Percentiles rank a stretch among this genome's conserved stretches.
Evolutionary conservation across 1,140 invertebrate species (phyloP).

Genomic region (Anastrepha ludens): DNA sequence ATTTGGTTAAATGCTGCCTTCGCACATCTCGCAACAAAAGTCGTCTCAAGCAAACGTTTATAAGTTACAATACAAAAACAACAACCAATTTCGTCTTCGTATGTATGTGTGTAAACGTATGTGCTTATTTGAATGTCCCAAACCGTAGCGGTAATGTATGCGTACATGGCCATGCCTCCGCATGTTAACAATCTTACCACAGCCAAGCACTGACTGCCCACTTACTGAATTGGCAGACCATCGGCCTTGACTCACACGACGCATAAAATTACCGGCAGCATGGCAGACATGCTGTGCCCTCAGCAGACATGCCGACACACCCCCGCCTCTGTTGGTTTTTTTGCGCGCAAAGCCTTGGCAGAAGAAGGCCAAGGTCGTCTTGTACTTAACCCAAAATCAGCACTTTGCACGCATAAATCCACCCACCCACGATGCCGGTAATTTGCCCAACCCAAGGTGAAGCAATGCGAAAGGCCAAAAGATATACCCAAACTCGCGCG

Average conservation of each 20-base stretch:
- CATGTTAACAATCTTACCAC: background rate
- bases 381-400: slow-evolving; percentile 51
- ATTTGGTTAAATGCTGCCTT: no score
- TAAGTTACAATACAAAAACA: no score
- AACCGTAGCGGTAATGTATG: background rate
- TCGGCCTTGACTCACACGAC: slow-evolving; percentile 65
- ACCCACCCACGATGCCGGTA: slow-evolving; percentile 2
- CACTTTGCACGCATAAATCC: background rate
- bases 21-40: no score
- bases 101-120: background rate
- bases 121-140: background rate
- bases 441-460: slow-evolving; percentile 28
- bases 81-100: no score
- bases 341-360: background rate
- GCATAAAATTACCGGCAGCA: slow-evolving; percentile 71
- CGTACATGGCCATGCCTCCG: background rate
- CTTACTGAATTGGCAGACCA: background rate
- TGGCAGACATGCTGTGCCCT: background rate
- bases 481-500: slow-evolving; percentile 4
- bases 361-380: slow-evolving; percentile 60
- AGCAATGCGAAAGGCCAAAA: slow-evolving; percentile 3
- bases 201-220: background rate
- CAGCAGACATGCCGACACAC: background rate
- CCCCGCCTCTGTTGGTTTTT: background rate
- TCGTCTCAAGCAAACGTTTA: no score